These are phyloP conservation scores for Porites rus DNA, from an alignment of 92 coral and sea anemone species.

Conservation along the genomic window DNA sequence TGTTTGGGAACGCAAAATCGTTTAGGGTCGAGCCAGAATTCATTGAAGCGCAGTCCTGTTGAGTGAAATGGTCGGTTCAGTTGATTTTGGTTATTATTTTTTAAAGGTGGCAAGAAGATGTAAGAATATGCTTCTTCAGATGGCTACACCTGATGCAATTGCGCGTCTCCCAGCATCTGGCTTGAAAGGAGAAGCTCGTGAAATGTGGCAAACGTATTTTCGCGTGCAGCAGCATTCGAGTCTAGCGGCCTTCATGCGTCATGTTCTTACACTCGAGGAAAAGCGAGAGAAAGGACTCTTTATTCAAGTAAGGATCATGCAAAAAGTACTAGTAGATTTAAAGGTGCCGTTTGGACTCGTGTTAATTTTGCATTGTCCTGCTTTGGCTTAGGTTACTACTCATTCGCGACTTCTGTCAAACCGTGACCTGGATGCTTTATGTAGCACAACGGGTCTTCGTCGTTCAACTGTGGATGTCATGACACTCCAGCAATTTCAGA, in stretches of 20 bases:
- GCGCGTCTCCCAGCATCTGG: conserved; percentile 72
- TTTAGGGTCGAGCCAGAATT: too few relatives aligned
- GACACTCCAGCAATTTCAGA: conserved; percentile 72
- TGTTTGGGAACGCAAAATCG: too few relatives aligned
- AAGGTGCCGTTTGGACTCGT: neutral
- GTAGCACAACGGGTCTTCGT: conserved; percentile 45
- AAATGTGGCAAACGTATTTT: conserved; percentile 65
- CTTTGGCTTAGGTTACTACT: conserved; percentile 73
- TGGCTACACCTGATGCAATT: conserved; percentile 90
- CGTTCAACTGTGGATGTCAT: conserved; percentile 64
- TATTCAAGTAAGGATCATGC: conserved; percentile 44
- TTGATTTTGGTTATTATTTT: neutral
- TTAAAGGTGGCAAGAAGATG: conserved; percentile 58
- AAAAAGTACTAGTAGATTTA: neutral
- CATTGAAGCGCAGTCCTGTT: too few relatives aligned
- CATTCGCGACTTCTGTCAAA: conserved; percentile 82
- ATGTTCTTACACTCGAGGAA: conserved; percentile 29
- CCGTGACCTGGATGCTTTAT: conserved; percentile 51
- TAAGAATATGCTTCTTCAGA: conserved; percentile 67
- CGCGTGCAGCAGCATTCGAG: conserved; percentile 78
- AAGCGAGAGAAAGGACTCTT: conserved; percentile 60
- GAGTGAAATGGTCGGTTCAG: too few relatives aligned
- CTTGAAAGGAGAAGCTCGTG: conserved; percentile 53
- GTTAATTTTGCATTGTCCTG: neutral
- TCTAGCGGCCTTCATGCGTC: conserved; percentile 57